Conservation (phyloP, 23 tunicate genomes). For the Corella eumyota region DNA sequence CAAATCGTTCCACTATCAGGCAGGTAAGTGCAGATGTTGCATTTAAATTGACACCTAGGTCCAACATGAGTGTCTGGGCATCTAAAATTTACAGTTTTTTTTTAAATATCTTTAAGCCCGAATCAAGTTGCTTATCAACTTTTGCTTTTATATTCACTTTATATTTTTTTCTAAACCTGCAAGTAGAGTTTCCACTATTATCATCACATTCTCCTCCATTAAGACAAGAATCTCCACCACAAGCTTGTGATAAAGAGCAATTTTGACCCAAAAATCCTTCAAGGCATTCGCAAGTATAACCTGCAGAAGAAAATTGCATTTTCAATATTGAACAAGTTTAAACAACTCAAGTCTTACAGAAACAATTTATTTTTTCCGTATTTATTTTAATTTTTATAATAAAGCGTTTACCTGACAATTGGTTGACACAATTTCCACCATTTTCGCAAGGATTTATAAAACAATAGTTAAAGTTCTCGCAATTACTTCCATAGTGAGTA, state of each 20-base stretch:
- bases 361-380: not conserved
- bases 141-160: not conserved
- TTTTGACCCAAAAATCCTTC: constrained; percentile 29
- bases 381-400: not conserved
- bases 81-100: constrained; percentile 10
- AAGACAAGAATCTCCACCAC: constrained; percentile 36
- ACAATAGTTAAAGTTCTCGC: constrained; percentile 38
- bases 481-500: constrained; percentile 35
- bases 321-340: too few relatives aligned
- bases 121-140: constrained; percentile 5
- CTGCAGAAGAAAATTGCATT: constrained; percentile 18
- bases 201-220: constrained; percentile 73
- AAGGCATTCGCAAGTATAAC: constrained; percentile 32
- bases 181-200: constrained; percentile 7
- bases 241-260: constrained; percentile 29
- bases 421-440: constrained; percentile 54
- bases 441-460: constrained; percentile 51
- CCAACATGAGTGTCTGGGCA: constrained; percentile 59
- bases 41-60: constrained; percentile 27
- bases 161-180: constrained; percentile 12
- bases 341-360: too few relatives aligned
- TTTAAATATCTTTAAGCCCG: not conserved
- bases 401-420: constrained; percentile 33
- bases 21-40: constrained; percentile 47
- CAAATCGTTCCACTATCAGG: constrained; percentile 33